Conservation (phyloP, 2,113 vertebrate species). For the Paradoxurus hermaphroditus region DNA sequence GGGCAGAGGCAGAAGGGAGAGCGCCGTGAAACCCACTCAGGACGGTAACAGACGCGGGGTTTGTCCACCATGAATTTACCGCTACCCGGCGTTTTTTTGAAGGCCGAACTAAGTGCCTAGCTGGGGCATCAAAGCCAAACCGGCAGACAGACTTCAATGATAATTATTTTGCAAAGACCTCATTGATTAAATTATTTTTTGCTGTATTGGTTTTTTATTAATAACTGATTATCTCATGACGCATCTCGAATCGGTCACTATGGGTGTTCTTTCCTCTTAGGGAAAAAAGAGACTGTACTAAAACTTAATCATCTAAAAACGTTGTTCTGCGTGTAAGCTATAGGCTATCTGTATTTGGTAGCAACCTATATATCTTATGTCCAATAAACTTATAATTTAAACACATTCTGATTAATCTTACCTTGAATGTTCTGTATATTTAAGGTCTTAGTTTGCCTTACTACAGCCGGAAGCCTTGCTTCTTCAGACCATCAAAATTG, state of each 20-base stretch:
- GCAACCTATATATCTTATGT: background rate
- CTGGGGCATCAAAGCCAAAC: background rate
- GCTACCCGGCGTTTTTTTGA: background rate
- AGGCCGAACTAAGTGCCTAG: background rate
- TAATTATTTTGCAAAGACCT: constrained; percentile 35
- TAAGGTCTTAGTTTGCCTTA: background rate
- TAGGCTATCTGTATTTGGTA: background rate
- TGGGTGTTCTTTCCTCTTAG: constrained; percentile 8
- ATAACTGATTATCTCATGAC: constrained; percentile 53
- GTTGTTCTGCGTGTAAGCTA: constrained; percentile 10
- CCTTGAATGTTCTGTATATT: background rate
- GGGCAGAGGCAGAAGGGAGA: background rate
- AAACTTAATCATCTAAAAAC: constrained; percentile 61
- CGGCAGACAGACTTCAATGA: constrained; percentile 11
- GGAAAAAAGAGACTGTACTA: background rate
- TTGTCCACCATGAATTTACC: background rate
- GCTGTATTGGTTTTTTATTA: constrained; percentile 23
- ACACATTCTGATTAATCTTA: background rate
- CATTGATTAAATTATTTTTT: constrained; percentile 29
- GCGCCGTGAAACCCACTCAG: fast-evolving
- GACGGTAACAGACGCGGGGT: background rate
- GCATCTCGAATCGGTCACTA: background rate
- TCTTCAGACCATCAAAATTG: background rate
- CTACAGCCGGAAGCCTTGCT: background rate
- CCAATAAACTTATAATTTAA: constrained; percentile 40